These are phyloP conservation scores for Calosoma granatense DNA, from an alignment of 1,140 invertebrate genomes.

Conservation along the genomic window DNA sequence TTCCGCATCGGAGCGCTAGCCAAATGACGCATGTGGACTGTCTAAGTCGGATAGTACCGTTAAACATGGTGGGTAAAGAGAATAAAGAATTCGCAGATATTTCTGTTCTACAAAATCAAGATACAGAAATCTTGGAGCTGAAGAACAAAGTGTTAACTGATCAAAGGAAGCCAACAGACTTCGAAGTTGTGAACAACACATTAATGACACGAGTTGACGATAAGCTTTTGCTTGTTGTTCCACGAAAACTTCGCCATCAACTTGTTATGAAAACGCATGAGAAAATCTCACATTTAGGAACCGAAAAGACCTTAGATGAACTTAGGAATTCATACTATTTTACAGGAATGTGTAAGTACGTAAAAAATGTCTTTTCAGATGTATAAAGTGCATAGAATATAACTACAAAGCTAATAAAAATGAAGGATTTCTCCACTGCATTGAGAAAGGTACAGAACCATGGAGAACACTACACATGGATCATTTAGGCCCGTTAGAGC, in stretches of 20 bases:
- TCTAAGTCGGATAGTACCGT: conserved; percentile 17
- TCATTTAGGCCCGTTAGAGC: conserved; percentile 26
- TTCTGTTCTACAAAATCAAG: neutral
- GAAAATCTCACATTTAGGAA: neutral
- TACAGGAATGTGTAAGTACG: neutral
- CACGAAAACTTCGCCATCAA: neutral
- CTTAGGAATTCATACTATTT: neutral
- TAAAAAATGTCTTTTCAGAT: neutral
- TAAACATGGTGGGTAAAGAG: neutral
- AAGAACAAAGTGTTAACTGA: neutral
- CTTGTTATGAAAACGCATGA: neutral
- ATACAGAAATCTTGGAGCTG: neutral
- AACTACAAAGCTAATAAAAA: neutral
- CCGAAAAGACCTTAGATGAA: neutral
- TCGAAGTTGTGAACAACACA: neutral
- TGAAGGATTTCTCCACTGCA: conserved; percentile 23
- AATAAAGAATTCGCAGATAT: neutral
- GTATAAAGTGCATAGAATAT: neutral
- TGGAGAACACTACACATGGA: conserved; percentile 27
- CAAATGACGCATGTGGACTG: conserved; percentile 28
- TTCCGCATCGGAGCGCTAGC: conserved; percentile 20
- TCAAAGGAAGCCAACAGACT: neutral
- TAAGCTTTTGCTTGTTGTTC: neutral
- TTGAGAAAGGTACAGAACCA: conserved; percentile 20
- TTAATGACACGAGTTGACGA: neutral